Conservation (phyloP, 2,797 vertebrate species). For the Myotis daubentonii region DNA sequence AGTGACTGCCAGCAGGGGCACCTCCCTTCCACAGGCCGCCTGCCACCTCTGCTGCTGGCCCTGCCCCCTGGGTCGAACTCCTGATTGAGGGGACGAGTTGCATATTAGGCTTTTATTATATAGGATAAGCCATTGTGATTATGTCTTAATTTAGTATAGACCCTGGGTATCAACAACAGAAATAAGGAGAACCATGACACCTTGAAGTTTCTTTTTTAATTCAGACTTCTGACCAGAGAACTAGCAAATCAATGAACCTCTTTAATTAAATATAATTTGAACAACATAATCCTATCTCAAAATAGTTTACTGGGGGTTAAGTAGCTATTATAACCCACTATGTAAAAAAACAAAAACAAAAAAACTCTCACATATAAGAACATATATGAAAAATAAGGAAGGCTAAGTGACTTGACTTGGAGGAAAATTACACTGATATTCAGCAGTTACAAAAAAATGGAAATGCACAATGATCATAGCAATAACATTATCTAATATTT, state of each 20-base stretch:
- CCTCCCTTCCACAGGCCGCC: too few species aligned
- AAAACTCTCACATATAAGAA: not conserved
- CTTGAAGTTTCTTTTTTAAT: not conserved
- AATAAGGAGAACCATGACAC: not conserved
- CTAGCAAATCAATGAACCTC: not conserved
- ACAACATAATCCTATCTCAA: not conserved
- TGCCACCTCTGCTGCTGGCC: too few species aligned
- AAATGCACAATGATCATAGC: not conserved
- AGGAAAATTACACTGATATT: not conserved
- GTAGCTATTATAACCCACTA: not conserved
- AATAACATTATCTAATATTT: not conserved
- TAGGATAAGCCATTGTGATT: not conserved
- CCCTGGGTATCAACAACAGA: not conserved
- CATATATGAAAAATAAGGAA: not conserved
- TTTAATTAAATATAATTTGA: not conserved
- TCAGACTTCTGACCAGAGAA: not conserved
- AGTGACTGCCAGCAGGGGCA: too few species aligned
- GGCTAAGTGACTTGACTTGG: not conserved
- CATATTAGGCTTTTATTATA: too few species aligned
- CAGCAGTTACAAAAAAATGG: not conserved
- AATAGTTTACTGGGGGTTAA: not conserved
- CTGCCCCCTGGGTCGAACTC: too few species aligned
- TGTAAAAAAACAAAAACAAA: not conserved
- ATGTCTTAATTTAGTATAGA: not conserved
- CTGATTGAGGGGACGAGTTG: too few species aligned